A percentile compares a stretch with the other conserved stretches of the same genome.
These are phyloP conservation scores for Agriopis leucophaearia DNA, from an alignment of 2,888 invertebrate genomes.

Conservation along the genomic window DNA sequence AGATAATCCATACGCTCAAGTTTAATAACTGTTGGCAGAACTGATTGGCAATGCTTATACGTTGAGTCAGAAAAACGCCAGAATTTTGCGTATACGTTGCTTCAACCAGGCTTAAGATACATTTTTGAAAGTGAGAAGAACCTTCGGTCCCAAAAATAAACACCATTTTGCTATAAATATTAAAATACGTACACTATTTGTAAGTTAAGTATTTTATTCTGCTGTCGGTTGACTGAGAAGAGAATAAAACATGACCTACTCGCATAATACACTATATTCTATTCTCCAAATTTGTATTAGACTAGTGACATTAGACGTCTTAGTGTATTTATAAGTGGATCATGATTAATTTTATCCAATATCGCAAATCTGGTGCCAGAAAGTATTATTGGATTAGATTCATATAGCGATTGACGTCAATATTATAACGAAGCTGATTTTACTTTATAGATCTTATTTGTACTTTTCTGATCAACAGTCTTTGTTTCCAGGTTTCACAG, in stretches of 20 bases:
- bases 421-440: conserved; percentile 2
- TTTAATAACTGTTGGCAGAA: too few species aligned
- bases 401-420: conserved; percentile 20
- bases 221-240: too few species aligned
- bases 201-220: too few species aligned
- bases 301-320: not conserved
- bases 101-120: too few species aligned
- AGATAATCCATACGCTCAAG: too few species aligned
- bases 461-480: not conserved
- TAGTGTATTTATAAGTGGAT: conserved; percentile 16
- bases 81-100: too few species aligned
- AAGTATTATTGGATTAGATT: conserved; percentile 21
- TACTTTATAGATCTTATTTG: not conserved
- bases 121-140: too few species aligned
- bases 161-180: too few species aligned
- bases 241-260: not conserved
- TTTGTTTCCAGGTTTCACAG: conserved; percentile 85
- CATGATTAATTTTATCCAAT: conserved; percentile 22
- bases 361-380: conserved; percentile 22
- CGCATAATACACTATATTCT: not conserved
- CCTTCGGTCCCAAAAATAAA: too few species aligned
- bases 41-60: too few species aligned
- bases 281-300: conserved; percentile 15
- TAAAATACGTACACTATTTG: too few species aligned
- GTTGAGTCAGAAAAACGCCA: not conserved